Base-by-base conservation (phyloP, 2,888 invertebrate genomes). In the Drosophila mettleri region DNA sequence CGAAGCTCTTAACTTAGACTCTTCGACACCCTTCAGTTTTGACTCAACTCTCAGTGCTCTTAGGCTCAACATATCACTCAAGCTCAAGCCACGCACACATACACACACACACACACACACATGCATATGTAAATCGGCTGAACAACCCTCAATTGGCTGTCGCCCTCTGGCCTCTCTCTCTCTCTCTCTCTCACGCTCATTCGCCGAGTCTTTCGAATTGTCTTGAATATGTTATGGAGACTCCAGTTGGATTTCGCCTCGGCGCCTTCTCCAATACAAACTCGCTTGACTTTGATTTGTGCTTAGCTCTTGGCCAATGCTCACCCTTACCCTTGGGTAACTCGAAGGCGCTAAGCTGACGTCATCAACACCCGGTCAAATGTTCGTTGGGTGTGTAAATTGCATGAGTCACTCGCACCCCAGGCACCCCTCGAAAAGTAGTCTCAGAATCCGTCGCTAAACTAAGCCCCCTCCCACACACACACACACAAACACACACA, bases 261-360 rank as follows among this genome's bases (percentile, higher is more conserved):
- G 27, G 54, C 38, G 55, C 67, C 76, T 73, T 80, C 84, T 71
- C 49, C 81, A 84, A 86, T 77, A 58, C 61, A 68, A 78, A 81
- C 55, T 52, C 62, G 74, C 86, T 86, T 85, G 78, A 61, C 83
- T 79, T 86, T 83, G 86, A 82, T 75, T 81, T 79, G 76, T 77
- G 79, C 65, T 70, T 72, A 54, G 67, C 66, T 68, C 64, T 46
- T 64, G 52, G 53, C 41, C 34, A 54, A 18, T 34, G 54, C 31
- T 31, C 10, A 14, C 43, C 29, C 53, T 57, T 16, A 33, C 31
- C 39, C 43, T 16, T 24, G 3, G 6, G 24, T 10, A 1, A 20
- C 22, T 38, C 22, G 18, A 34, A 38, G 52, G 51, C 61, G 69
- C 54, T 73, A 67, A 76, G 82, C 77, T 84, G 74, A 86, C 83